Base-by-base conservation (phyloP, 2,113 vertebrate species). In the Gnathonemus echidnorhynchus region DNA sequence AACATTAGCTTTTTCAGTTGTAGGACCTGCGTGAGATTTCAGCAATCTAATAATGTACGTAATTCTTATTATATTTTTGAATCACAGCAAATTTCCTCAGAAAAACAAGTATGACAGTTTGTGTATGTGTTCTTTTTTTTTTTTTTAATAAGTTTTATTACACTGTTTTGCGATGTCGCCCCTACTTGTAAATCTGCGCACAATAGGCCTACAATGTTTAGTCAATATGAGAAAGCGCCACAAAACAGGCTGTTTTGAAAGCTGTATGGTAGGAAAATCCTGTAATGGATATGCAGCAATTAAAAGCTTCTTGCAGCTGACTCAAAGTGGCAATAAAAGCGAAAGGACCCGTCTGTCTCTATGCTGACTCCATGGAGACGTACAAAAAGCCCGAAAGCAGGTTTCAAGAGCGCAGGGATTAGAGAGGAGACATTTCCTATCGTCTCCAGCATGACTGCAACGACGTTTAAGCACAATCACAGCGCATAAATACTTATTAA, bases 281-380 rank as follows among this genome's bases (percentile, higher is more conserved):
- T 89, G 77, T 84, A 89, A 89, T 89, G 49, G 77, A 88, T 39
- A n/a, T n/a, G 19, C 42, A 58, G 42, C 80, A 89, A 89, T 89
- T 85, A 85, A 89, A 84, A 84, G 50, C 31, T 24, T 80, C 70
- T 74, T 53, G 74, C 31, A 21, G 77, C 52, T 86, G 21, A 56
- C 45, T 58, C 88, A 80, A 39, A 89, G 85, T 8, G 66, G 85
- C 84, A 88, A 24, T 92, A 86, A 92, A 91, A 84, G 3, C 91
- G 83, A 90, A 56, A 91, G 83, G 50, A 88, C 85, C 53, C 90
- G 91, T 89, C 46, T 17, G 89, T 92, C 88, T 92, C 94, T 94
- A 92, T 92, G 8, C 91, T 58, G 91, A 91, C 92, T 94, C 95
- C 95, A 95, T 95, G 95, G 95, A 94, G 90, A 96, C 94, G 86